phyloP scores from a whole-genome alignment of 2,113 vertebrate genomes.

The Brachyistius frenatus region DNA sequence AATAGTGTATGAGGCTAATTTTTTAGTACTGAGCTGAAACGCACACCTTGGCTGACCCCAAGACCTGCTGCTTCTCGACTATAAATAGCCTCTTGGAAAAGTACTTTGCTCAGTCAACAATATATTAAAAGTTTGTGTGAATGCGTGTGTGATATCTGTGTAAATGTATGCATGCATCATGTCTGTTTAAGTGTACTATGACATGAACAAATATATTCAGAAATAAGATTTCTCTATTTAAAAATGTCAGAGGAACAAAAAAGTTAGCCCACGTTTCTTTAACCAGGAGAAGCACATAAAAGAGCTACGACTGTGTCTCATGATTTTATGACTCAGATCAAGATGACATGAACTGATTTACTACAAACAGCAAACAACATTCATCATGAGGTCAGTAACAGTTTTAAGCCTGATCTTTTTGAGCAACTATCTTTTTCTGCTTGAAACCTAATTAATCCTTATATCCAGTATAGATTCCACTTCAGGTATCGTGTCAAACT shows the following conservation, averaged over 20 bases:
- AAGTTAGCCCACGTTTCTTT: neutral
- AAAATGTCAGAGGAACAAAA: neutral
- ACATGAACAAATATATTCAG: neutral
- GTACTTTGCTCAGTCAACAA: slow-evolving; percentile 67
- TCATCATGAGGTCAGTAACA: too few species aligned
- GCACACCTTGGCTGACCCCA: slow-evolving; percentile 69
- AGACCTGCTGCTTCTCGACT: slow-evolving; percentile 56
- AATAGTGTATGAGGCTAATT: slow-evolving; percentile 59
- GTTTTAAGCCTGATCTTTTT: neutral
- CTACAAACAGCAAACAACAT: too few species aligned
- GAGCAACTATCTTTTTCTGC: neutral
- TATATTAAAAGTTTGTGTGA: slow-evolving; percentile 41
- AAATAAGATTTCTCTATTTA: slow-evolving; percentile 1
- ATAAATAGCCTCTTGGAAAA: slow-evolving; percentile 74
- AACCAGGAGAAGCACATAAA: neutral
- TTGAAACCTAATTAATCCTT: slow-evolving; percentile 1
- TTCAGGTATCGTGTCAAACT: slow-evolving; percentile 1
- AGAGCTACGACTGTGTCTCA: neutral
- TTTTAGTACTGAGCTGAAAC: slow-evolving; percentile 62
- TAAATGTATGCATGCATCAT: neutral
- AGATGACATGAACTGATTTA: too few species aligned
- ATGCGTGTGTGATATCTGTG: neutral
- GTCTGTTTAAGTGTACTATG: slow-evolving; percentile 11
- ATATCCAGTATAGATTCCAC: slow-evolving; percentile 8
- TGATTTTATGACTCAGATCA: neutral